Evolutionary conservation across 2,797 vertebrate species (phyloP), one percentile per base, ranked within the genome.

Genomic region (Ambastaia sidthimunki): DNA sequence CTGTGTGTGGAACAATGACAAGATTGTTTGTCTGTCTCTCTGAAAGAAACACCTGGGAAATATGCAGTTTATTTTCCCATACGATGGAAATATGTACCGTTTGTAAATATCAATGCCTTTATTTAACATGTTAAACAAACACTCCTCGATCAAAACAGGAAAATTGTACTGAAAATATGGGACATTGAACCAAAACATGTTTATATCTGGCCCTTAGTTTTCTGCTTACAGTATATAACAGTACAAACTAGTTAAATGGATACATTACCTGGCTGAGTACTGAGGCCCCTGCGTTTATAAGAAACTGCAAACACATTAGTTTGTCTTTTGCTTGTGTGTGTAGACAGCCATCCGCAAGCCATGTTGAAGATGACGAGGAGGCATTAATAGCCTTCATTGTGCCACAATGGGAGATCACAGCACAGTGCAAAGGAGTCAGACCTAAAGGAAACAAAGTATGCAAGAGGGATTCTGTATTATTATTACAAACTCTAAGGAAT

Each of bases 391-490:
- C 88, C 82, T 93, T 93, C 86, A 92, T 87, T 18, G 92, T 93
- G 73, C 86, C 82, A 2, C 94, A 93, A 88, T 96, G 94, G 50
- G 96, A 94, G 74, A 97, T 93, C 77, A 94, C 92, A 13, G 95
- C 96, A 60, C 95, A 95, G 90, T 98, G 96, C 71, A 98, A 91
- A 0, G 96, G 94, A 3, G 95, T 97, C 87, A 97, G 93, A 54
- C 96, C 96, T 98, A 85, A 75, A 48, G 7, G 7, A 25, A 76
- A 63, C 41, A 44, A 7, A 44, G 41, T 44, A 44, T 10, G 9
- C 41, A 44, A 59, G 15, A 57, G 16, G 15, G 19, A 50, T 25
- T 59, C 23, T 19, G 21, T 21, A 31, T 62, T 62, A 62, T 31
- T 28, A 31, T 16, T 18, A 31, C 5, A 18, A 16, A 50, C 41